phyloP scores from a whole-genome alignment of 2,797 vertebrate genomes.

The Hyperoplus lanceolatus region DNA sequence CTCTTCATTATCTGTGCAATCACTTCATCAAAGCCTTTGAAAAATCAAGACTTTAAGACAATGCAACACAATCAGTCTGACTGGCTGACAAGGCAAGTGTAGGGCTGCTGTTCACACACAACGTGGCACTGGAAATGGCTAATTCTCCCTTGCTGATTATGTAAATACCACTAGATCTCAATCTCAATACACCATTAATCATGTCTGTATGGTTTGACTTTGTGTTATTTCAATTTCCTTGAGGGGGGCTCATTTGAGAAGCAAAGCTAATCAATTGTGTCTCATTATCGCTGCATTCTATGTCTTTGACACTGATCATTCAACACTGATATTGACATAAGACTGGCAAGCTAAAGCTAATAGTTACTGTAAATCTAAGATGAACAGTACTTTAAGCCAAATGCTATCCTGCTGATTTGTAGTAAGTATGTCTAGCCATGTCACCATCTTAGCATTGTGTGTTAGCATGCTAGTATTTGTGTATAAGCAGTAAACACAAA shows the following conservation, averaged over 20 bases:
- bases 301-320: conserved; percentile 65
- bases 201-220: conserved; percentile 72
- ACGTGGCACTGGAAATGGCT: conserved; percentile 50
- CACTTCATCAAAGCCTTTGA: conserved; percentile 53
- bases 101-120: conserved; percentile 37
- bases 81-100: conserved; percentile 33
- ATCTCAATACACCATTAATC: conserved; percentile 82
- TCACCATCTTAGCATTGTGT: not conserved
- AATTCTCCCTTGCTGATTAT: conserved; percentile 74
- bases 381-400: not conserved
- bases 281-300: conserved; percentile 82
- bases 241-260: conserved; percentile 72
- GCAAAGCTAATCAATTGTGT: conserved; percentile 82
- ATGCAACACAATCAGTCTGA: conserved; percentile 56
- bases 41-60: conserved; percentile 62
- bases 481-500: not conserved
- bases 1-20: conserved; percentile 54
- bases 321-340: conserved; percentile 66
- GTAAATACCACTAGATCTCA: conserved; percentile 77
- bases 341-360: conserved; percentile 34
- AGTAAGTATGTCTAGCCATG: not conserved
- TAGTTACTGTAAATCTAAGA: conserved; percentile 1
- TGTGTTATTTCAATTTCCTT: conserved; percentile 77
- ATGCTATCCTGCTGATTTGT: not conserved
- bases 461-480: not conserved